Conservation (phyloP, 2,888 invertebrate species). For the Drosophila picticornis region DNA sequence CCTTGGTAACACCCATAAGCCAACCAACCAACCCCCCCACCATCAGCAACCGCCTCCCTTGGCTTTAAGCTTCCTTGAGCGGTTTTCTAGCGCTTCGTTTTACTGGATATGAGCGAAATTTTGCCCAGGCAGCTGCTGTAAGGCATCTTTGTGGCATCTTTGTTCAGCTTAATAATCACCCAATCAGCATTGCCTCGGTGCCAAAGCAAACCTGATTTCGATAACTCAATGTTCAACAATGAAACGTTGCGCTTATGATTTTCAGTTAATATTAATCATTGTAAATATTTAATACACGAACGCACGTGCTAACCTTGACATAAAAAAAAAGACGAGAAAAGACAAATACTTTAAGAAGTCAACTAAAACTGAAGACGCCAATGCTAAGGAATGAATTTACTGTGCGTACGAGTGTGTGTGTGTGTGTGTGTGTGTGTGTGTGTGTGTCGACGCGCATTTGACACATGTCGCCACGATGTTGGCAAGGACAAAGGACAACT, state of each 20-base stretch:
- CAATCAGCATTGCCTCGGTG: constrained; percentile 31
- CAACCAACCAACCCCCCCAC: neutral
- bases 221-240: neutral
- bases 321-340: neutral
- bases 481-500: constrained; percentile 70
- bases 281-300: constrained; percentile 3
- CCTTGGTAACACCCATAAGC: constrained; percentile 1
- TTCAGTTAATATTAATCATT: constrained; percentile 3
- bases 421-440: constrained; percentile 18
- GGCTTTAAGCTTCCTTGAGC: constrained; percentile 35
- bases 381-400: constrained; percentile 14
- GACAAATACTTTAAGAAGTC: neutral
- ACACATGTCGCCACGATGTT: constrained; percentile 69
- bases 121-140: constrained; percentile 33
- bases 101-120: constrained; percentile 43
- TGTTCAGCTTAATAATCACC: constrained; percentile 40
- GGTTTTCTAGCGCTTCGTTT: constrained; percentile 55
- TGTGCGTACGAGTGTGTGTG: neutral
- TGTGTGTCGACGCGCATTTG: constrained; percentile 56
- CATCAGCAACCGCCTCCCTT: neutral
- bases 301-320: neutral
- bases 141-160: constrained; percentile 21
- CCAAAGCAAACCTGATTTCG: neutral
- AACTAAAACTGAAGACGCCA: constrained; percentile 9
- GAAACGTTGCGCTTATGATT: neutral